A percentile compares a stretch with the other conserved stretches of the same genome.
Conservation (phyloP, 2,113 vertebrate genomes). For the Eolophus roseicapilla region DNA sequence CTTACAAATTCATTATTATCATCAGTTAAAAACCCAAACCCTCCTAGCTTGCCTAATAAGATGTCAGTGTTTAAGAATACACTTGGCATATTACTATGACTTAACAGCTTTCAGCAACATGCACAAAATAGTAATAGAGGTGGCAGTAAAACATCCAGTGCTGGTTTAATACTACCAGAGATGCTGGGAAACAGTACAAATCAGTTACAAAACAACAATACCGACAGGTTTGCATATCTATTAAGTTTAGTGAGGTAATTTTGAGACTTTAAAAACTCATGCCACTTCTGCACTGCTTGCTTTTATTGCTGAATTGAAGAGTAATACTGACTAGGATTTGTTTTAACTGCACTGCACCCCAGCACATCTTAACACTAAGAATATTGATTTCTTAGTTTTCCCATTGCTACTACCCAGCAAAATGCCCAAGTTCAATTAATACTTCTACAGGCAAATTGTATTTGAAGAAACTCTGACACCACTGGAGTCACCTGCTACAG, state of each 20-base stretch:
- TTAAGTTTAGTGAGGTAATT: constrained; percentile 78
- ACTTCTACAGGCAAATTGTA: not conserved
- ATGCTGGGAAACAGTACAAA: constrained; percentile 71
- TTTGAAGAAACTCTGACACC: constrained; percentile 2
- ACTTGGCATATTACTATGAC: constrained; percentile 58
- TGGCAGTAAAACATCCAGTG: constrained; percentile 41
- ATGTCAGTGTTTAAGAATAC: constrained; percentile 60
- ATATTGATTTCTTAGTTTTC: not conserved
- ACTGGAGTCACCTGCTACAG: constrained; percentile 15
- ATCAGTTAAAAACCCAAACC: constrained; percentile 13
- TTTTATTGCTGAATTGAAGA: constrained; percentile 79
- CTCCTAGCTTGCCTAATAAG: constrained; percentile 38
- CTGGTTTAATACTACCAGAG: constrained; percentile 54
- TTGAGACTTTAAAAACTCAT: constrained; percentile 53
- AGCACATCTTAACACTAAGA: constrained; percentile 30
- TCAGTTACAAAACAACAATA: constrained; percentile 58
- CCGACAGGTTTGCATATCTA: constrained; percentile 76
- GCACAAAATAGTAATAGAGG: constrained; percentile 35
- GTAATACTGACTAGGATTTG: constrained; percentile 25
- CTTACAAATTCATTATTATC: constrained; percentile 36
- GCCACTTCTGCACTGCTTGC: constrained; percentile 44
- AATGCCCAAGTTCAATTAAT: constrained; percentile 39
- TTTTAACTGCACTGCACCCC: constrained; percentile 28
- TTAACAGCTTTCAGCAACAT: constrained; percentile 46
- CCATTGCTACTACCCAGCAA: constrained; percentile 38